Evolutionary conservation across 2,888 invertebrate genomes (phyloP).

Genomic region (Hemithea aestivaria): DNA sequence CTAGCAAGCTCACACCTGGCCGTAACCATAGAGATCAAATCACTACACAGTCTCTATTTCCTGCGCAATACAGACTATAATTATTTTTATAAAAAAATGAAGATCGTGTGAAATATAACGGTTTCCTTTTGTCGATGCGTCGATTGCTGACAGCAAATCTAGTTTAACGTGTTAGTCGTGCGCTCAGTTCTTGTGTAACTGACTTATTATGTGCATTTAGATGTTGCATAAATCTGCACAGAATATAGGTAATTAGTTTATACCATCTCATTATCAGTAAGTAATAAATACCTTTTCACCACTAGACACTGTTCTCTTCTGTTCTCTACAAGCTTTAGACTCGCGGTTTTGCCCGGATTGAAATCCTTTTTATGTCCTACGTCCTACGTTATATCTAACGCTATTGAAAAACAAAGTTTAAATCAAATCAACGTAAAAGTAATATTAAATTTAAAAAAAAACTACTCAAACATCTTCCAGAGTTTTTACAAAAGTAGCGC

Average conservation of each 20-base stretch:
- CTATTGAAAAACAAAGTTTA: no score
- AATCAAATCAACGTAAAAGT: no score
- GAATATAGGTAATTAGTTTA: neutral
- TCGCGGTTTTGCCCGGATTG: no score
- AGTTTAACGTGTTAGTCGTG: constrained; percentile 19
- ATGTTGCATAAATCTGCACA: constrained; percentile 8
- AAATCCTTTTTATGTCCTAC: no score
- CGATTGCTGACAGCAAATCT: constrained; percentile 29
- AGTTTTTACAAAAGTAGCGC: no score
- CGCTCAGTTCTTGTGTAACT: constrained; percentile 19
- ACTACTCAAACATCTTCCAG: no score
- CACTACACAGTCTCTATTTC: constrained; percentile 41
- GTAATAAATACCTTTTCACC: no score
- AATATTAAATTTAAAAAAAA: no score
- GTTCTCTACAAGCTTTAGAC: no score
- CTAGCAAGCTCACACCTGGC: constrained; percentile 67
- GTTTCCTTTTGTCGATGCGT: constrained; percentile 46
- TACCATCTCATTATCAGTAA: no score
- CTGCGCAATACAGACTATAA: constrained; percentile 21
- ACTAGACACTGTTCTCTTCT: no score
- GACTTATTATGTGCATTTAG: constrained; percentile 4
- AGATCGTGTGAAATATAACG: constrained; percentile 57
- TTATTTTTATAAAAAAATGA: constrained; percentile 22
- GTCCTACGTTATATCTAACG: no score
- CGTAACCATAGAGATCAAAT: constrained; percentile 76